Base-by-base conservation (phyloP, 2,888 invertebrate species). In the Caenorhabditis plicata region DNA sequence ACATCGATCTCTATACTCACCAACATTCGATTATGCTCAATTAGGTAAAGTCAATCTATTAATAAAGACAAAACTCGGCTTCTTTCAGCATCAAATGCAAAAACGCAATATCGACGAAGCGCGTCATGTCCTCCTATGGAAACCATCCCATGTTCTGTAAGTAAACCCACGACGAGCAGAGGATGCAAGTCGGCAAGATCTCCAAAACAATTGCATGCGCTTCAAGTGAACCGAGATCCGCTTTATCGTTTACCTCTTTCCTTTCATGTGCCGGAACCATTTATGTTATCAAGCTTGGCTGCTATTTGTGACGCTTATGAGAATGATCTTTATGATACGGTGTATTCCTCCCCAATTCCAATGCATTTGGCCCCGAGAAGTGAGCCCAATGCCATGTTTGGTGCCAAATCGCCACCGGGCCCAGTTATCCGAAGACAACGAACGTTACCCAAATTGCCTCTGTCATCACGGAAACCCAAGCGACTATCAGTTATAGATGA, bases 231-330 rank as follows among this genome's bases (percentile, higher is more conserved):
- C 3, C 41, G 47, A 8, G 45, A 55, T 8, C 71, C 71, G 8
- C 58, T 69, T 9, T 53, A 48, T 40, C 47, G 49, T 5, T 49
- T 65, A 8, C 68, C 67, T 22, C 36, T 50, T 31, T 65, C 64
- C 27, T 72, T 75, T 58, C 54, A 60, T 42, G 62, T 76, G 43
- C 60, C 71, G 20, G 54, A 66, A 20, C 76, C 76, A 5, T 76
- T 74, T 52, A 76, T 76, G 76, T 69, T 76, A 27, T 69, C 73
- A 40, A 76, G 75, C 45, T 57, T 76, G 26, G 76, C 76, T 32
- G 71, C 72, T 55, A 68, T 74, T 49, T 71, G 70, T 60, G 73
- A 75, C 29, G 56, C 68, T 46, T 52, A 66, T 48, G 71, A 74
- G 19, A 48, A 46, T 11, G 69, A 67, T 46, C 64, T 50, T n/a